Base-by-base conservation (phyloP, 2,797 vertebrate genomes). In the Tadarida brasiliensis region DNA sequence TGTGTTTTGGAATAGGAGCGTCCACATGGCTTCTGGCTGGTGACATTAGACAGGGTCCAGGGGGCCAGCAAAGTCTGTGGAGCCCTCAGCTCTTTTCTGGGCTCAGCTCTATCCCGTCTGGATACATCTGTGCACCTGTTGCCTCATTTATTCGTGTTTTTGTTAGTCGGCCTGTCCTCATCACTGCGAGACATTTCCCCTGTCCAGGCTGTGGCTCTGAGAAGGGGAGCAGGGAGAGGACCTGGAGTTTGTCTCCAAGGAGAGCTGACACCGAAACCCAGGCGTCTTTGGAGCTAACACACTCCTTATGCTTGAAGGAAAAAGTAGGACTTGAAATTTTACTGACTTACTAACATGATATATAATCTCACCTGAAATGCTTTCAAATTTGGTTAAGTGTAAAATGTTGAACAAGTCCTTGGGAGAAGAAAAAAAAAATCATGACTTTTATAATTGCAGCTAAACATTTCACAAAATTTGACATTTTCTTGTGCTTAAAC, bases 381-480 rank as follows among this genome's bases (percentile, higher is more conserved):
- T 88, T 91, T 57, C 57, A 71, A 67, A 87, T 90, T 85, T 92
- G 80, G 17, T 68, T 35, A 93, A 78, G 26, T 81, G 26, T 76
- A 80, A 92, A 70, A 19, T 54, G 5, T 47, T 90, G 44, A 94
- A 70, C 30, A 84, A 80, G 33, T 33, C 71, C 19, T 83, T 81
- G 30, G 28, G 26, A 65, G 76, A 12, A 11, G 5, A 22, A 11
- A 22, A 16, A 39, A 35, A 24, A 85, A 90, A 20, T 44, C 44
- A 33, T 70, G 54, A 70, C 22, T 28, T 91, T 81, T 82, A n/a
- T 44, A 65, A 92, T 26, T 47, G 9, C 39, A 80, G 20, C n/a
- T 80, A 80, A 80, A 28, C 82, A 57, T 78, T 92, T 97, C 15
- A 76, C 30, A 12, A 39, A 88, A 76, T 65, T 94, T 84, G 65